Base-by-base conservation (phyloP, 2,113 vertebrate genomes). In the Callipepla californica region DNA sequence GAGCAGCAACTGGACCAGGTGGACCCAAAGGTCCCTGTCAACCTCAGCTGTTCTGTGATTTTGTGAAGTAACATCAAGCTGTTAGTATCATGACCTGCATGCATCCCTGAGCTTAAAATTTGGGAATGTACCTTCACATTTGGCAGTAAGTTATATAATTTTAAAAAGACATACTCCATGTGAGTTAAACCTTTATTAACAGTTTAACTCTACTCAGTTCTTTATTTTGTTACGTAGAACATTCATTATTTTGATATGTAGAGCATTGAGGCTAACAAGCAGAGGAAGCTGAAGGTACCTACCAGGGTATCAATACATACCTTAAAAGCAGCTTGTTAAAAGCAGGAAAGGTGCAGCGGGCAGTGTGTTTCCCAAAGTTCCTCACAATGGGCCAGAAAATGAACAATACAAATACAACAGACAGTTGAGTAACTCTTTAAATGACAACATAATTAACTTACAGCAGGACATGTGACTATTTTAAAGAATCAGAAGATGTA, bases 351-450 rank as follows among this genome's bases (percentile, higher is more conserved):
- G 8, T 85, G 42, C 34, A 61, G 32, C 16, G 11, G 5, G 5
- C 19, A 91, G 68, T 0, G 6, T 40, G 74, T 73, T 70, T 89
- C 26, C 13, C 15, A 5, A 44, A 42, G 13, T 79, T 79, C 32
- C 28, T 83, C n/a, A 36, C 75, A 42, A 18, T 22, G 69, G 42
- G 21, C 8, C 48, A 80, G 23, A 3, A 93, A 89, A 89, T 13
- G 21, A 34, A 16, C 16, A 17, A 9, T 38, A 62, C 19, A 61
- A 75, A 72, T 20, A 23, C 42, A 76, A 12, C 89, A 95, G 74
- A 80, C 85, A 63, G 78, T 89, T 53, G 50, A 89, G 78, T 40
- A 90, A 69, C 80, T 73, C 45, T 74, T 62, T 26, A 89, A 80
- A 89, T 90, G 93, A 79, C 22, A 81, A 84, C 92, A 79, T 81